Conservation (phyloP, 2,888 invertebrate species). For the Papilio elwesi region DNA sequence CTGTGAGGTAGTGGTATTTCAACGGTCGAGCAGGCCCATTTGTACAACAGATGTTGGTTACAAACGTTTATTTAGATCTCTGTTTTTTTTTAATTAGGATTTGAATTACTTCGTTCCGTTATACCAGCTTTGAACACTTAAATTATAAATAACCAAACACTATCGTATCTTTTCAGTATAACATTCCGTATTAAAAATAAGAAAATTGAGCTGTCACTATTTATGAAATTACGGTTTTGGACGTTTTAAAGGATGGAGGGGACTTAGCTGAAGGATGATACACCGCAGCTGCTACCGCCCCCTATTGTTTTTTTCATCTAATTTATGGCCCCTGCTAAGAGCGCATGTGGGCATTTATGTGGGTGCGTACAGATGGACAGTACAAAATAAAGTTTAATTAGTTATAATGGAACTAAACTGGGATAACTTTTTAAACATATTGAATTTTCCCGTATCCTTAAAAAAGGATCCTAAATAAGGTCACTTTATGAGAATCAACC, state of each 20-base stretch:
- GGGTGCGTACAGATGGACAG: constrained; percentile 19
- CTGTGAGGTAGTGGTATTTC: too few relatives aligned
- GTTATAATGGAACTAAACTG: not conserved
- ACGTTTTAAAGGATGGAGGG: constrained; percentile 4
- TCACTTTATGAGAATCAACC: too few relatives aligned
- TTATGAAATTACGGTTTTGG: not conserved
- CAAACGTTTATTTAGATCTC: too few relatives aligned
- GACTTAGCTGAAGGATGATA: constrained; percentile 27
- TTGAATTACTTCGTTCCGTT: not conserved
- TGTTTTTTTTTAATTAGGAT: not conserved
- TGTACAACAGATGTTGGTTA: too few relatives aligned
- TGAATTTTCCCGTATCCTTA: too few relatives aligned
- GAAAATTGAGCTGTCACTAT: not conserved
- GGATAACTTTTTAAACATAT: too few relatives aligned
- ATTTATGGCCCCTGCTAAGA: constrained; percentile 34
- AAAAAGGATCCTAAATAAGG: too few relatives aligned
- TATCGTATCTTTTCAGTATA: too few relatives aligned
- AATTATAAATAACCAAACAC: too few relatives aligned
- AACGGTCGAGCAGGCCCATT: too few relatives aligned
- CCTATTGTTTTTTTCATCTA: constrained; percentile 35
- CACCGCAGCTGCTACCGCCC: constrained; percentile 29
- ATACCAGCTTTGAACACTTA: too few relatives aligned
- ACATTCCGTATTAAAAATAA: not conserved
- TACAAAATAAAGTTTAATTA: not conserved
- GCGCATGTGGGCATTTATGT: constrained; percentile 17